Evolutionary conservation across 2,888 invertebrate species (phyloP).

Genomic region (Gibbula magus): DNA sequence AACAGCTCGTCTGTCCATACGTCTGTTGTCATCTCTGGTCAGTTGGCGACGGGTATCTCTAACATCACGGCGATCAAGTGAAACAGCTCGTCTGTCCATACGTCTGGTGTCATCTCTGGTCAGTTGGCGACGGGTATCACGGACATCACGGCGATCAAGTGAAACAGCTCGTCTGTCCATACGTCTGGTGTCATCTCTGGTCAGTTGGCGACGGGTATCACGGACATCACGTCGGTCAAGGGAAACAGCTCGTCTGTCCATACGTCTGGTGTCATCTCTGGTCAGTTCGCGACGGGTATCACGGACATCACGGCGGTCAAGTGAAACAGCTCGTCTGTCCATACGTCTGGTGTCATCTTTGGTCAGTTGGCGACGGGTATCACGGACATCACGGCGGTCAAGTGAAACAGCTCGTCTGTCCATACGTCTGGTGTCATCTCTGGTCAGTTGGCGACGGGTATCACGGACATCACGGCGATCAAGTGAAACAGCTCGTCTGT

Average conservation of each 20-base stretch:
- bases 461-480: neutral
- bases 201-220: neutral
- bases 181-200: neutral
- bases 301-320: neutral
- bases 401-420: neutral
- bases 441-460: neutral
- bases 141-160: neutral
- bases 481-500: neutral
- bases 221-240: neutral
- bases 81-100: neutral
- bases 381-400: neutral
- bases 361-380: neutral
- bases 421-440: constrained; percentile 1
- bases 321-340: neutral
- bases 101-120: constrained; percentile 7
- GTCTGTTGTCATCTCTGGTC: constrained; percentile 4
- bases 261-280: constrained; percentile 7
- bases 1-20: neutral
- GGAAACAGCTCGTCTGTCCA: neutral
- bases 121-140: constrained; percentile 4
- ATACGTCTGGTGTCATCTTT: constrained; percentile 3
- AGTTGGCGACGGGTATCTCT: constrained; percentile 7
- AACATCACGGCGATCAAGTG: neutral
- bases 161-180: neutral
- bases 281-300: neutral